These are phyloP conservation scores for Cyaniris semiargus DNA, from an alignment of 2,888 invertebrate genomes.

Conservation along the genomic window DNA sequence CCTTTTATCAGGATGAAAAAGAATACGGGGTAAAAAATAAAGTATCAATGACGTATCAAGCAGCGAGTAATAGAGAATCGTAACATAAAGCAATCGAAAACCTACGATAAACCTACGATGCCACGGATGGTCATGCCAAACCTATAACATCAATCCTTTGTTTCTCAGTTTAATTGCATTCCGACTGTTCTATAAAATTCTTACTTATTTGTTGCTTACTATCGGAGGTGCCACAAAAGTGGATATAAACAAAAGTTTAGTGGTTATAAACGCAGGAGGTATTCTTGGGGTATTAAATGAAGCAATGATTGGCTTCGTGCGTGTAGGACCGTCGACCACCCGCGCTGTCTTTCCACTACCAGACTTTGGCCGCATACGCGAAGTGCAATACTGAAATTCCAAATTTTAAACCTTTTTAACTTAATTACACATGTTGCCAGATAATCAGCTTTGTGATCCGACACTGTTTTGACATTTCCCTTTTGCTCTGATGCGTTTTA, in stretches of 20 bases:
- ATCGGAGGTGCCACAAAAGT: not conserved
- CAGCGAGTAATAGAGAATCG: not conserved
- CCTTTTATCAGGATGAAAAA: not conserved
- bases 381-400: conserved; percentile 14
- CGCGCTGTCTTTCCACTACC: conserved; percentile 45
- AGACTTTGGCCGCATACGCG: conserved; percentile 2
- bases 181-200: not conserved
- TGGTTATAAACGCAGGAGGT: conserved; percentile 28
- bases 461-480: not conserved
- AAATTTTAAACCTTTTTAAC: not conserved
- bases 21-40: not conserved
- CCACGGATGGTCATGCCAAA: not conserved
- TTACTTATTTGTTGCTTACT: not conserved
- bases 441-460: conserved; percentile 3
- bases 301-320: conserved; percentile 56
- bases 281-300: conserved; percentile 38
- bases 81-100: not conserved
- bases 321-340: conserved; percentile 61
- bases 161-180: not conserved
- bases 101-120: not conserved
- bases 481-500: not conserved
- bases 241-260: conserved; percentile 13
- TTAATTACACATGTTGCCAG: not conserved
- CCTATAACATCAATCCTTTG: not conserved
- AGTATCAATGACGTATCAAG: not conserved